A percentile compares a stretch with the other conserved stretches of the same genome.
These are phyloP conservation scores for Zosterops hypoxanthus DNA, from an alignment of 2,113 vertebrate species.

Conservation along the genomic window DNA sequence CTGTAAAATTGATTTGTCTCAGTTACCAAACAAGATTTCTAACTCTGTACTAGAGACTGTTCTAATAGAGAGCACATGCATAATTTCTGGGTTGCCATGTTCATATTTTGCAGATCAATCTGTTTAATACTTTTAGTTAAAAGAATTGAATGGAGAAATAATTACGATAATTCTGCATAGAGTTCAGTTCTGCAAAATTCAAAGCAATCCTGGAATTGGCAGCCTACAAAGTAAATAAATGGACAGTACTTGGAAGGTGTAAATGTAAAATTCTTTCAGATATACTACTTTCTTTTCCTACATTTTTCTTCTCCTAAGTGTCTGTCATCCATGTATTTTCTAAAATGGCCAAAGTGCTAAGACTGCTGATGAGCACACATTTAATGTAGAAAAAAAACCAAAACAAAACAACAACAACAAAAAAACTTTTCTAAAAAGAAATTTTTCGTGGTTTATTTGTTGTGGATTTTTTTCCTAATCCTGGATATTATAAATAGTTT, in stretches of 20 bases:
- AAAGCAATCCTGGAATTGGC: background rate
- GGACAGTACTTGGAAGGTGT: background rate
- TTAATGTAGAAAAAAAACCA: background rate
- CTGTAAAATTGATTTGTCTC: background rate
- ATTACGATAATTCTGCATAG: background rate
- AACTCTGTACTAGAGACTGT: background rate
- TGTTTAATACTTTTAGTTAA: background rate
- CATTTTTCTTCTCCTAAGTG: background rate
- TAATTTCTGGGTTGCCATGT: background rate
- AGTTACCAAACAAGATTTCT: background rate
- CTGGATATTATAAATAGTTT: background rate
- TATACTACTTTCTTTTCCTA: background rate
- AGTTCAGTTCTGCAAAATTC: background rate
- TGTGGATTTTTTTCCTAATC: background rate
- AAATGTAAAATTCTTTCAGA: background rate
- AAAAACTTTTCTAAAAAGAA: background rate
- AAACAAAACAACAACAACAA: background rate
- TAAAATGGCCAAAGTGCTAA: background rate
- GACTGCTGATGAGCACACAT: background rate
- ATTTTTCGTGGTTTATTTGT: background rate
- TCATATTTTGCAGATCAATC: background rate
- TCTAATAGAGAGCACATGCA: background rate
- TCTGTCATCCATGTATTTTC: background rate
- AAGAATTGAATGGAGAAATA: background rate
- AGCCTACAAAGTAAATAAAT: background rate